Conservation (phyloP, 2,888 invertebrate genomes). For the Himalopsyche japonica region DNA sequence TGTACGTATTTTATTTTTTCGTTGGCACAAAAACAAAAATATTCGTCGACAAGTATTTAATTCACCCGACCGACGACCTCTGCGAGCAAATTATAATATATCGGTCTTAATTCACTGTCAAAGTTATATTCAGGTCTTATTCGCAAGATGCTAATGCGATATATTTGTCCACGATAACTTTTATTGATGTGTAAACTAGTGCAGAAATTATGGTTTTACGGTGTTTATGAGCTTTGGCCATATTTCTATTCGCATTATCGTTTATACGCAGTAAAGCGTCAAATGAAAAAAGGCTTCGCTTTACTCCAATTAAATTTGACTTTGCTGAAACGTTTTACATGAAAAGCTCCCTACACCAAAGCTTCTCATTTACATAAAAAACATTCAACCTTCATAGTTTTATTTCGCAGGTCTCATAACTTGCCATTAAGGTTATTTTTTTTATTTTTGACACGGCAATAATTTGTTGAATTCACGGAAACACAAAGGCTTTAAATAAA, state of each 20-base stretch:
- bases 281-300: background rate
- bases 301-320: background rate
- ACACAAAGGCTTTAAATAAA: too few relatives aligned
- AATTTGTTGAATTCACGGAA: background rate
- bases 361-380: background rate
- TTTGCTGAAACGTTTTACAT: background rate
- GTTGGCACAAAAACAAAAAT: too few relatives aligned
- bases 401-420: background rate
- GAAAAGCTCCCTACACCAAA: background rate
- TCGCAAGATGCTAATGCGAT: too few relatives aligned
- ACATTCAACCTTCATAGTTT: background rate
- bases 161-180: too few relatives aligned
- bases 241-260: background rate
- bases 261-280: background rate
- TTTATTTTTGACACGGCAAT: background rate
- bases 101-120: too few relatives aligned
- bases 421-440: background rate
- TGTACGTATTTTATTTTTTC: too few relatives aligned
- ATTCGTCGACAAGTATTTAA: too few relatives aligned
- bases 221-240: background rate
- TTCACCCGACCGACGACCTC: too few relatives aligned
- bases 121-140: too few relatives aligned
- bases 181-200: too few relatives aligned
- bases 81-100: too few relatives aligned
- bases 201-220: too few relatives aligned